These are phyloP conservation scores for Apistogramma diplotaenia DNA, from an alignment of 2,113 vertebrate genomes.

Conservation along the genomic window DNA sequence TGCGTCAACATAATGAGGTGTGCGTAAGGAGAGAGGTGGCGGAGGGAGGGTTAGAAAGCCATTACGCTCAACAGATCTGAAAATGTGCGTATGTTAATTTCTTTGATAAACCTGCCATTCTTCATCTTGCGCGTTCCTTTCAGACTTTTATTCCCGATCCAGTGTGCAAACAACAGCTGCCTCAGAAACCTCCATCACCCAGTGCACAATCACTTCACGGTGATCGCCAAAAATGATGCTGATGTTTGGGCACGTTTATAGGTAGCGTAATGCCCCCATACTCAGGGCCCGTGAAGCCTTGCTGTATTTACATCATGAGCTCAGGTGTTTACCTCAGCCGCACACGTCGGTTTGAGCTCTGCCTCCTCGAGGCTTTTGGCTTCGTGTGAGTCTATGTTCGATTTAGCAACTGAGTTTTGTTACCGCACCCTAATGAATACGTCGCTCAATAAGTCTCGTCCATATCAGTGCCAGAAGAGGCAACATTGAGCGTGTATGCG, in stretches of 20 bases:
- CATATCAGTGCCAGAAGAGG: neutral
- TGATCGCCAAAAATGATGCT: slow-evolving; percentile 41
- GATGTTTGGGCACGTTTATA: slow-evolving; percentile 30
- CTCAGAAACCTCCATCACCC: neutral
- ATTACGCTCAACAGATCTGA: slow-evolving; percentile 8
- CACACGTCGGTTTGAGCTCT: slow-evolving; percentile 33
- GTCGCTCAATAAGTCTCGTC: neutral
- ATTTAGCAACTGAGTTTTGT: neutral
- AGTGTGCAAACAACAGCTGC: slow-evolving; percentile 21
- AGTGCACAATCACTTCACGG: slow-evolving; percentile 4
- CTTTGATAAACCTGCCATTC: slow-evolving; percentile 44
- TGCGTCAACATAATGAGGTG: neutral
- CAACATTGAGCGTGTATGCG: neutral
- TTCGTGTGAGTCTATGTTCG: neutral
- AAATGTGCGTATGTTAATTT: slow-evolving; percentile 14
- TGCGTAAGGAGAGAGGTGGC: neutral
- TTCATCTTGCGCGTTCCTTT: slow-evolving; percentile 5
- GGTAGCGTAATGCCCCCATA: neutral
- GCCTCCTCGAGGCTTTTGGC: neutral
- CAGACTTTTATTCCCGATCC: neutral
- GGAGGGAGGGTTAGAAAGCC: neutral
- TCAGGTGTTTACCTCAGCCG: slow-evolving; percentile 56
- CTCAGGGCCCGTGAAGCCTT: neutral
- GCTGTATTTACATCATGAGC: slow-evolving; percentile 54
- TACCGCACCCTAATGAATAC: neutral